Percentiles rank a stretch among this genome's conserved stretches.
Evolutionary conservation across 2,888 invertebrate species (phyloP).

Genomic region (Calliphora vomitoria): DNA sequence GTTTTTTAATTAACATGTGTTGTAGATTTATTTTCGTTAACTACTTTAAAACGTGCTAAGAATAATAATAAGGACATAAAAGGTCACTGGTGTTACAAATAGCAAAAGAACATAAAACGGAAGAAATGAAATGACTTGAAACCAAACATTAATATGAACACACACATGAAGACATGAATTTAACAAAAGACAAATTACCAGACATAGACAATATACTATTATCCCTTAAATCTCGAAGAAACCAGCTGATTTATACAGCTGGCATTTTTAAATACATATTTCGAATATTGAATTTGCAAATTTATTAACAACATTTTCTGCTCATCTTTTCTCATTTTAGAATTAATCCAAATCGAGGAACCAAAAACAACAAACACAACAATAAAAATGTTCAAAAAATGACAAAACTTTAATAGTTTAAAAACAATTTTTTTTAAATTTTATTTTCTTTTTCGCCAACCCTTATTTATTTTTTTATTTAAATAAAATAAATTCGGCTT

Average conservation of each 20-base stretch:
- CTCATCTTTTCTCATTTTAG: constrained; percentile 42
- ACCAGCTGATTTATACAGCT: not conserved
- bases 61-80: constrained; percentile 17
- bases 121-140: too few species aligned
- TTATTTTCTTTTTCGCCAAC: constrained; percentile 55
- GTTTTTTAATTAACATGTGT: constrained; percentile 52
- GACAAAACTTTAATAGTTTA: constrained; percentile 60
- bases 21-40: constrained; percentile 36
- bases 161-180: not conserved
- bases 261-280: not conserved
- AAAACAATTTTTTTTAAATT: constrained; percentile 53
- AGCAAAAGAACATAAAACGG: not conserved
- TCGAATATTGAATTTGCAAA: not conserved
- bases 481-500: constrained; percentile 28
- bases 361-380: constrained; percentile 22
- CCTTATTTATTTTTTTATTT: constrained; percentile 47
- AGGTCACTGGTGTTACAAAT: constrained; percentile 21
- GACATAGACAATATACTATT: not conserved
- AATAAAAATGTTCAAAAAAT: constrained; percentile 59
- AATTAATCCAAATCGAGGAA: constrained; percentile 24
- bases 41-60: constrained; percentile 22
- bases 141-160: not conserved
- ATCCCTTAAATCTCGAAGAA: not conserved
- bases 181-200: too few species aligned
- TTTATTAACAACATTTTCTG: constrained; percentile 9